These are phyloP conservation scores for Lamellibrachia luymesi DNA, from an alignment of 1,140 invertebrate genomes.

Conservation along the genomic window DNA sequence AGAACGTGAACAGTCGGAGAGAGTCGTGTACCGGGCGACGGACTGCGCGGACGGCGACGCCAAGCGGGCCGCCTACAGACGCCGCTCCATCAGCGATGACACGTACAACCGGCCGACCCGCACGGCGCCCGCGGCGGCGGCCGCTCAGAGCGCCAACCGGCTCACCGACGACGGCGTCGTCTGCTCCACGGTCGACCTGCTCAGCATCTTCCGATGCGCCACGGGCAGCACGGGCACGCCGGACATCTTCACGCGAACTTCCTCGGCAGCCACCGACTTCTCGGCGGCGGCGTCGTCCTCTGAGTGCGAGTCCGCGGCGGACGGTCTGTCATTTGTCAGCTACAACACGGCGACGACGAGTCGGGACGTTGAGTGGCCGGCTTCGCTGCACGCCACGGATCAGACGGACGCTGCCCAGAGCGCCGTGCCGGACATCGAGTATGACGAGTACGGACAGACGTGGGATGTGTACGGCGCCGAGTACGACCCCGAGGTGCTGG, in stretches of 20 bases:
- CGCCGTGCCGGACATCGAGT: conserved; percentile 27
- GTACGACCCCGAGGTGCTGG: conserved; percentile 33
- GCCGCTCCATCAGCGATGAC: conserved; percentile 29
- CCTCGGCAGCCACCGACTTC: not conserved
- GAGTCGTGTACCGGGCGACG: not conserved
- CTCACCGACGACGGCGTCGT: conserved; percentile 19
- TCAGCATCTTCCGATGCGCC: not conserved
- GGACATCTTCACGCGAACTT: not conserved
- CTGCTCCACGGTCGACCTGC: conserved; percentile 28
- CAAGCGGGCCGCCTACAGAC: conserved; percentile 21
- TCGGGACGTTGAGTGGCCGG: not conserved
- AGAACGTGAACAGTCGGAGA: not conserved
- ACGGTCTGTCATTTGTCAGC: not conserved
- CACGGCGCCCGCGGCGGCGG: conserved; percentile 5
- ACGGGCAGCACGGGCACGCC: not conserved
- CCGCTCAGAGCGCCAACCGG: not conserved
- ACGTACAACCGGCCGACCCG: conserved; percentile 9
- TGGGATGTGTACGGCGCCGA: conserved; percentile 37
- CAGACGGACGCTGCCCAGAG: not conserved
- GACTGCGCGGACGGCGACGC: not conserved
- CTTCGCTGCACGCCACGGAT: not conserved
- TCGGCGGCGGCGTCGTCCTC: not conserved
- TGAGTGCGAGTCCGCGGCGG: not conserved
- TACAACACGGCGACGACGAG: not conserved
- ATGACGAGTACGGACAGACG: conserved; percentile 34